These are phyloP conservation scores for Gallirallus australis DNA, from an alignment of 2,797 vertebrate genomes.

Conservation along the genomic window DNA sequence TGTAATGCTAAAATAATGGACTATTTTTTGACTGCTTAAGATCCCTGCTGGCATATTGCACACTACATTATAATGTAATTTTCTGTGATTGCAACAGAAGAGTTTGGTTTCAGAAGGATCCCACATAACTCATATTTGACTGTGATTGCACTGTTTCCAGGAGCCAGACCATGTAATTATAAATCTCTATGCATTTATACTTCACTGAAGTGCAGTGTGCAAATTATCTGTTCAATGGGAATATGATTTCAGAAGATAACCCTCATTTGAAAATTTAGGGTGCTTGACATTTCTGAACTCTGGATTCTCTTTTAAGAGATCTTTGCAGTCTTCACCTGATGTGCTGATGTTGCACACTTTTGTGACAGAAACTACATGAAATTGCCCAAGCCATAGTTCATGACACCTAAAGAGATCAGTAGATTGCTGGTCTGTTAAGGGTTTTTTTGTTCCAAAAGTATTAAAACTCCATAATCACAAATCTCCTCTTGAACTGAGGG, in stretches of 20 bases:
- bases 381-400: fast-evolving
- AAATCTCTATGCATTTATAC: neutral
- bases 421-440: neutral
- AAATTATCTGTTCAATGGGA: fast-evolving
- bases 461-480: neutral
- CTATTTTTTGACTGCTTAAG: neutral
- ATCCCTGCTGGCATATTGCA: neutral
- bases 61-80: too few species aligned
- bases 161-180: neutral
- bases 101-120: neutral
- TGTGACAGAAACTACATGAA: neutral
- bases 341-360: fast-evolving
- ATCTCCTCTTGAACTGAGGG: neutral
- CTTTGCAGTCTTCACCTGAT: neutral
- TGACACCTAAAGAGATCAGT: neutral
- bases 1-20: neutral
- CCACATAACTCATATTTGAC: neutral
- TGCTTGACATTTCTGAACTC: neutral
- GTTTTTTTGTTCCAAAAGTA: neutral
- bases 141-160: neutral
- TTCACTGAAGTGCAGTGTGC: neutral
- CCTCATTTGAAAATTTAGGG: neutral
- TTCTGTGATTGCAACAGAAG: neutral
- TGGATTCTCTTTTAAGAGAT: neutral
- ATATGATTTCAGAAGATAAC: neutral